Percentiles rank a stretch among this genome's conserved stretches.
Conservation (phyloP, 2,797 vertebrate genomes). For the Pipistrellus pipistrellus region DNA sequence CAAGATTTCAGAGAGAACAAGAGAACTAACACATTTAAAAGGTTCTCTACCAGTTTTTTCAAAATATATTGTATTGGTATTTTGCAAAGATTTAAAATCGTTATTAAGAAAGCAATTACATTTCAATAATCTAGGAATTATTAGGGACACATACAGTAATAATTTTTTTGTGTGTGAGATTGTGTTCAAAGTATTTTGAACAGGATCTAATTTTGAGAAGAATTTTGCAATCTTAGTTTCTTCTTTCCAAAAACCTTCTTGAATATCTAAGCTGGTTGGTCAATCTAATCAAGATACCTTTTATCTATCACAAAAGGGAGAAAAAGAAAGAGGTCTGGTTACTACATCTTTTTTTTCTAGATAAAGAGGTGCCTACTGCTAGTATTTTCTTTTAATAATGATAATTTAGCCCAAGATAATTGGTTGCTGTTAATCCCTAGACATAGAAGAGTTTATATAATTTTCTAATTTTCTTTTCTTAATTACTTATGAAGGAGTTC, state of each 20-base stretch:
- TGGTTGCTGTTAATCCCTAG: neutral
- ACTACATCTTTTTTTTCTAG: neutral
- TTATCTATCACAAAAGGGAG: neutral
- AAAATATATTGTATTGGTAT: neutral
- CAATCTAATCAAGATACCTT: neutral
- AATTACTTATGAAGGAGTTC: neutral
- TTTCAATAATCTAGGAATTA: constrained; percentile 5
- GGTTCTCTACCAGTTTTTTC: neutral
- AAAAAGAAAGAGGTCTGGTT: neutral
- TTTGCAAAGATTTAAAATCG: constrained; percentile 23
- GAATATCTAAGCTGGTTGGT: neutral
- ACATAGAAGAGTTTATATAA: neutral
- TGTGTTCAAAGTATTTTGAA: neutral
- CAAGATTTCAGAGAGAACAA: constrained; percentile 12
- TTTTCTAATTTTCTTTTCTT: constrained; percentile 28
- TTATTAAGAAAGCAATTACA: neutral
- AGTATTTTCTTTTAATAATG: constrained; percentile 39
- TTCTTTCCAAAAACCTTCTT: neutral
- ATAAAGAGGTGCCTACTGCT: neutral
- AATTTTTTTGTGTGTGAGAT: neutral
- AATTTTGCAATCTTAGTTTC: neutral
- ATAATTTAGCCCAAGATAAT: constrained; percentile 9
- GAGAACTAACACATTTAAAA: constrained; percentile 20
- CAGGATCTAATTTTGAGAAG: constrained; percentile 28
- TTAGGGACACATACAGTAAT: neutral